Evolutionary conservation across 2,113 vertebrate species (phyloP).

Genomic region (Cephalopholis sonnerati): DNA sequence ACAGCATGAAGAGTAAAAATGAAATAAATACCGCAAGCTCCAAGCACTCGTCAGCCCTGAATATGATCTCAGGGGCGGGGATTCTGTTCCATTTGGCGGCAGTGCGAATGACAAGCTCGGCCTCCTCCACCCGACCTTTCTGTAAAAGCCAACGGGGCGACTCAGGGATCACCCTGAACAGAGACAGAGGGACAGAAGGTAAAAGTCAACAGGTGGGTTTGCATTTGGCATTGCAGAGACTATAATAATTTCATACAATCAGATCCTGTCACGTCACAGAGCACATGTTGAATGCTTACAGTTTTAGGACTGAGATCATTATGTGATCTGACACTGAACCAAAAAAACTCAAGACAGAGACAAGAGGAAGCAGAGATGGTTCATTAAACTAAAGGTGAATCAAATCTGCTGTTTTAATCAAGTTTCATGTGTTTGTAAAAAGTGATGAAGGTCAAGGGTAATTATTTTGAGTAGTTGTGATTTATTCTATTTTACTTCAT

Average conservation of each 20-base stretch:
- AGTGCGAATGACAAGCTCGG: constrained; percentile 57
- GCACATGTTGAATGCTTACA: too few relatives aligned
- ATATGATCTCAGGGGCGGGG: constrained; percentile 41
- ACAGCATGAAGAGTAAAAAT: not conserved
- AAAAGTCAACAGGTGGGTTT: not conserved
- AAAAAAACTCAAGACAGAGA: too few relatives aligned
- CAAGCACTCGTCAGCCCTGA: constrained; percentile 7
- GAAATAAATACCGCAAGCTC: constrained; percentile 38
- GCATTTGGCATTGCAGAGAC: not conserved
- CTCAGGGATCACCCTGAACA: constrained; percentile 73
- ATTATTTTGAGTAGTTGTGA: not conserved
- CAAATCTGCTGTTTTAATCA: too few relatives aligned
- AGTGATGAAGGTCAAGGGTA: too few relatives aligned
- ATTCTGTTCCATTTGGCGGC: constrained; percentile 65
- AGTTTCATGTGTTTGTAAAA: too few relatives aligned
- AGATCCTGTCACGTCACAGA: too few relatives aligned
- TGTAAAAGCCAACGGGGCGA: constrained; percentile 75
- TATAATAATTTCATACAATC: too few relatives aligned
- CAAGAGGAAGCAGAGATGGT: not conserved
- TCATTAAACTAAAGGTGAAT: not conserved
- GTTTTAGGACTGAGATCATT: too few relatives aligned
- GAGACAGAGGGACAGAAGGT: not conserved
- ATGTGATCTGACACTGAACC: too few relatives aligned
- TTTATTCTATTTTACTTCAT: not conserved
- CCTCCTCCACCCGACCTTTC: constrained; percentile 67